Evolutionary conservation across 1,140 invertebrate genomes (phyloP), one percentile per base, ranked within the genome.

Genomic region (Centruroides sculpturatus): DNA sequence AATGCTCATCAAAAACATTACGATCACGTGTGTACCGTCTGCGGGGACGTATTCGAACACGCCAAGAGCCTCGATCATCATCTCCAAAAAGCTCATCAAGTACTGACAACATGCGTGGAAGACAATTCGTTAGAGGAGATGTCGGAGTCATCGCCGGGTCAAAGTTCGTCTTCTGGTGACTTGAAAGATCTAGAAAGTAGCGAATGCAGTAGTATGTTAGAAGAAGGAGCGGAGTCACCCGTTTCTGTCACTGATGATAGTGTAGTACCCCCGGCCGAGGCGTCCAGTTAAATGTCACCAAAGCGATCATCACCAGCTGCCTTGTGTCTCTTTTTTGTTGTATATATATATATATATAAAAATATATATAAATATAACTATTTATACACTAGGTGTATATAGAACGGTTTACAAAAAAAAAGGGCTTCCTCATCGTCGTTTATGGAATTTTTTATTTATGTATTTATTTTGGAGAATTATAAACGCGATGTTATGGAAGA

Each of bases 41-140:
- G 68, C 52, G 65, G 63, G 23, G 68, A 69, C 47, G 48, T 61
- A 7, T 71, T 71, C 47, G 63, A 60, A 7, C 62, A 62, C n/a
- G 63, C 63, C 5, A 66, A 66, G 35, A 59, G 63, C 57, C 59
- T 69, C 9, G 58, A 62, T n/a, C 60, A 56, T 6, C 71, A 73
- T 50, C 58, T 68, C n/a, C 63, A 60, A 11, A 66, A 63, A 12
- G 55, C 58, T 6, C 67, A 67, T 47, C 57, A 60, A 10, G 59
- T 64, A 5, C 35, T 35, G 13, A 59, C 54, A 11, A 58, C 13
- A 11, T 41, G 23, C 11, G 47, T 36, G 7, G 35, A 41, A 12
- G 13, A 52, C 35, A 34, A 46, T 57, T n/a, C 36, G 3, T 23
- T 49, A 46, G 63, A 64, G 0, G 57, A 63, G 8, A 10, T 57